Evolutionary conservation across 1,140 invertebrate species (phyloP).

Genomic region (Prorops nasuta): DNA sequence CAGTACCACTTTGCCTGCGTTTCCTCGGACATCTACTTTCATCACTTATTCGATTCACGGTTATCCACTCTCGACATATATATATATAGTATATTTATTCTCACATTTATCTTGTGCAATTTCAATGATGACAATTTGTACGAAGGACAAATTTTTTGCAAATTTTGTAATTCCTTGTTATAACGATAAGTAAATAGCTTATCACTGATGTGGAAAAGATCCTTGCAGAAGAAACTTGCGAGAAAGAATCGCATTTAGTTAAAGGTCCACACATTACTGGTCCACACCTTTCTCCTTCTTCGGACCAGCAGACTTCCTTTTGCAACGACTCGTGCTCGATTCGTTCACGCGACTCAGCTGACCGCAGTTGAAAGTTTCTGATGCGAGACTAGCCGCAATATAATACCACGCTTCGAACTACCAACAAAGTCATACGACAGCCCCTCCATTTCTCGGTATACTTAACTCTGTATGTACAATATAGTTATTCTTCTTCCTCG

Average conservation of each 20-base stretch:
- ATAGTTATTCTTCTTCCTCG: no score
- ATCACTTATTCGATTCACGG: background rate
- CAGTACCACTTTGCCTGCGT: conserved; percentile 2
- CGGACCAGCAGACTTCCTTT: conserved; percentile 15
- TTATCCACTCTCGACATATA: no score
- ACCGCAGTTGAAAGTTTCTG: conserved; percentile 48
- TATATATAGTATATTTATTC: no score
- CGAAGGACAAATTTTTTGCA: no score
- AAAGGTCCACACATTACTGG: conserved; percentile 31
- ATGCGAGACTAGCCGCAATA: conserved; percentile 50
- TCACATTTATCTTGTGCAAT: no score
- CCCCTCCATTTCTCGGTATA: no score
- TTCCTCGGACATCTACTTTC: background rate
- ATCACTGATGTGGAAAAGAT: conserved; percentile 35
- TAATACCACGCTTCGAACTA: conserved; percentile 37
- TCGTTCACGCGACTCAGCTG: conserved; percentile 22
- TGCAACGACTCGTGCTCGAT: conserved; percentile 10
- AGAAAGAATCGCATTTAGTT: conserved; percentile 48
- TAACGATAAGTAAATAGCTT: no score
- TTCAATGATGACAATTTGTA: no score
- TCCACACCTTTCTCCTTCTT: conserved; percentile 24
- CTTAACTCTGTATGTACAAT: no score
- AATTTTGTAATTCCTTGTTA: no score
- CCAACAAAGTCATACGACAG: background rate
- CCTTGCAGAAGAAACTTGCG: conserved; percentile 40